Percentiles rank a stretch among this genome's conserved stretches.
Evolutionary conservation across 2,888 invertebrate species (phyloP).

Genomic region (Nomada flava): DNA sequence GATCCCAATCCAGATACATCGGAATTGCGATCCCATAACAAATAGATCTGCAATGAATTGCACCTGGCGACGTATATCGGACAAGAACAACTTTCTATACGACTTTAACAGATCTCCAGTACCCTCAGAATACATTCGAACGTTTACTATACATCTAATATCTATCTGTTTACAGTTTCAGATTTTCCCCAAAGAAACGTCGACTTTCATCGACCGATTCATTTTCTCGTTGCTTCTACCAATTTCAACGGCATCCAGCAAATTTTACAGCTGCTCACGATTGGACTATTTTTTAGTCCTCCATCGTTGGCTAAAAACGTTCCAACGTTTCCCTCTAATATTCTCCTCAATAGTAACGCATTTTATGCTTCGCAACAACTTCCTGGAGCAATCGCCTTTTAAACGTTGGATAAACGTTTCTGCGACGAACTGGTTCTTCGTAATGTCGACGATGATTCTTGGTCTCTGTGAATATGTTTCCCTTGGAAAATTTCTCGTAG

Average conservation of each 20-base stretch:
- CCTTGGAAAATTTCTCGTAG: slow-evolving; percentile 46
- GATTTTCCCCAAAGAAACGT: neutral
- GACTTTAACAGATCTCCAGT: neutral
- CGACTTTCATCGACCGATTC: neutral
- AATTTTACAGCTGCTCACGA: neutral
- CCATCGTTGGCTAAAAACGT: neutral
- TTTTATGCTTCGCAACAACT: slow-evolving; percentile 41
- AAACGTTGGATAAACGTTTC: slow-evolving; percentile 43
- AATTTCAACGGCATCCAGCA: slow-evolving; percentile 12
- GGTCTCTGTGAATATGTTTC: slow-evolving; percentile 8
- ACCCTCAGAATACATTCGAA: neutral
- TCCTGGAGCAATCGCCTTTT: slow-evolving; percentile 53
- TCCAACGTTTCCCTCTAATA: slow-evolving; percentile 1
- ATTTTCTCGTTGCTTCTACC: neutral
- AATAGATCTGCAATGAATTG: neutral
- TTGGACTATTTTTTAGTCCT: neutral
- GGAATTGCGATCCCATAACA: neutral
- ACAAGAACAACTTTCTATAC: neutral
- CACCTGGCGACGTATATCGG: neutral
- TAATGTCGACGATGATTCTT: slow-evolving; percentile 29
- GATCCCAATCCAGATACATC: neutral
- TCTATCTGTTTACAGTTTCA: neutral
- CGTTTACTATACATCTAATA: neutral
- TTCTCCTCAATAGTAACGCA: slow-evolving; percentile 49
- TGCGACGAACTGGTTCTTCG: slow-evolving; percentile 19